Evolutionary conservation across 1,140 invertebrate species (phyloP), one percentile per base, ranked within the genome.

Genomic region (Diachasma alloeum): DNA sequence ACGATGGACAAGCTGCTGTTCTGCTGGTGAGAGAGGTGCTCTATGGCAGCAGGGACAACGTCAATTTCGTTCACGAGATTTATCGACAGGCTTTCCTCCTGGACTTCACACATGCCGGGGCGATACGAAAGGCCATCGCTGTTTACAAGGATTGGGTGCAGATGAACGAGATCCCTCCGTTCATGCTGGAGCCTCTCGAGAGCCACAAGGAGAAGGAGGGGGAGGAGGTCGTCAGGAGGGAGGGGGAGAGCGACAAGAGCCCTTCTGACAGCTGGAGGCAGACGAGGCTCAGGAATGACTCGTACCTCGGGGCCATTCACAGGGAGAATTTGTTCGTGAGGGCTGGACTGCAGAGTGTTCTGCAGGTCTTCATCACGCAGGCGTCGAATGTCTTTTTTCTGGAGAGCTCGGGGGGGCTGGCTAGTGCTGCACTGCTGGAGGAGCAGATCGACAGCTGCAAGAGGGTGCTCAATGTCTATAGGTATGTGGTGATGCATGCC

Each of bases 61-160:
- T 99, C 4, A 97, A 99, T 90, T 96, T 99, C 87, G 93, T 98
- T 39, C 96, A 98, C 84, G 97, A 99, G 90, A 91, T 98, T 36
- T 96, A 98, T 83, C 92, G 97, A 69, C 97, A 99, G 89, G 96
- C 97, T 19, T 97, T 98, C 88, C 91, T 98, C 19, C 90, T 98
- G 72, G 96, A 96, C 80, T 97, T 98, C 84, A 93, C 93, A 36
- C 95, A 98, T 85, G 94, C 96, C 6, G 93, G 93, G 74, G 96
- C 97, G 2, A 96, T 97, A 75, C 91, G 96, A 46, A 94, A 95
- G 84, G 96, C 97, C 46, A 97, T 99, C 80, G 92, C 94, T 71
- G 95, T 98, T n/a, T 99, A 98, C 85, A 97, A 97, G 87, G 97
- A 99, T 86, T 98, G 97, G 95, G 98, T 98, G 86, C 95, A 97